phyloP scores from a whole-genome alignment of 23 tunicate genomes.

The Halocynthia roretzi region DNA sequence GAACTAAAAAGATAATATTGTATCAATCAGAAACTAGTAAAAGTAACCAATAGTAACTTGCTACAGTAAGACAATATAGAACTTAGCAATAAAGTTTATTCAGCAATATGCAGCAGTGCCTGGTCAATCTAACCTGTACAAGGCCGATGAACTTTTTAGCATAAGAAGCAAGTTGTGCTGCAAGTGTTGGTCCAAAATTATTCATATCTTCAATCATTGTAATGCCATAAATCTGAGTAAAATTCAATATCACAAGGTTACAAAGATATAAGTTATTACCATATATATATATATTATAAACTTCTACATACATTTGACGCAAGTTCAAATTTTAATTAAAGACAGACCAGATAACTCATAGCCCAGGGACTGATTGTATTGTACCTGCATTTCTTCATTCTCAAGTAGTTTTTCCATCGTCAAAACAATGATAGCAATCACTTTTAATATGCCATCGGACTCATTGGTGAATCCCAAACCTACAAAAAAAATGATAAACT shows the following conservation, averaged over 20 bases:
- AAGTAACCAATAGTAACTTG: too few relatives aligned
- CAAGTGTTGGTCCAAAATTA: conserved; percentile 6
- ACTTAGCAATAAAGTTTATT: too few relatives aligned
- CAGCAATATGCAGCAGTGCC: too few relatives aligned
- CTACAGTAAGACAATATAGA: too few relatives aligned
- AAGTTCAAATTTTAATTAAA: too few relatives aligned
- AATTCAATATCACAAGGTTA: background rate
- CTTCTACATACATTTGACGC: too few relatives aligned
- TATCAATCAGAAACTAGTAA: too few relatives aligned
- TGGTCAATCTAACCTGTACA: background rate
- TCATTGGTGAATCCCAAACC: conserved; percentile 7
- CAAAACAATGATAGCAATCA: background rate
- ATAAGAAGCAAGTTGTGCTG: conserved; percentile 14
- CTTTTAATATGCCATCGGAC: background rate
- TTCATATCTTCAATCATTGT: conserved; percentile 16
- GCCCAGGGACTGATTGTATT: background rate
- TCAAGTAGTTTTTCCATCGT: conserved; percentile 19
- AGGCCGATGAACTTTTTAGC: conserved; percentile 8
- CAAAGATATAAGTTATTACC: background rate
- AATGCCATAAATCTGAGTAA: conserved; percentile 10
- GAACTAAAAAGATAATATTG: too few relatives aligned
- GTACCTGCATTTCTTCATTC: conserved; percentile 24
- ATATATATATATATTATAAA: too few relatives aligned
- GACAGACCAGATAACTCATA: too few relatives aligned
- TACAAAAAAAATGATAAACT: too few relatives aligned